These are phyloP conservation scores for Eudemis profundana DNA, from an alignment of 2,888 invertebrate genomes.

Conservation along the genomic window DNA sequence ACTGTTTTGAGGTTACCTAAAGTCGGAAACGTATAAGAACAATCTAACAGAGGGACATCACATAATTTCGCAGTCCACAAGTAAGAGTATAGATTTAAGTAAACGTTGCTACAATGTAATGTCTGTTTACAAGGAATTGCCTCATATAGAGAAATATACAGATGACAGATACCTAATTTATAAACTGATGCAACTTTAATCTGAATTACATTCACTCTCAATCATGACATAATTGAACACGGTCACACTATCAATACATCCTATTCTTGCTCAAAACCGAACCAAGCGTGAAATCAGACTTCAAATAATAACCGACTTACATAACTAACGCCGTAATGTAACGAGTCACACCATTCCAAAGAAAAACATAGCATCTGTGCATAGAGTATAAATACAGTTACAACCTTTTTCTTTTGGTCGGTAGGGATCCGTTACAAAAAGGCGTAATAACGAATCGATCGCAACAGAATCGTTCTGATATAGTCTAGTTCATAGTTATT, in stretches of 20 bases:
- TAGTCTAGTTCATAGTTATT: too few species aligned
- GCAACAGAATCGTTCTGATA: slow-evolving; percentile 54
- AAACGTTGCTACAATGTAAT: too few species aligned
- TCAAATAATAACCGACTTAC: slow-evolving; percentile 59
- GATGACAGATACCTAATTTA: too few species aligned
- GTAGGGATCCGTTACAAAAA: slow-evolving; percentile 54
- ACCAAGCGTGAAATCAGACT: slow-evolving; percentile 75
- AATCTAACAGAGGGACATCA: too few species aligned
- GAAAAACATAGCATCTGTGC: not conserved
- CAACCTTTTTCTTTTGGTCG: slow-evolving; percentile 20
- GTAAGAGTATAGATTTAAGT: too few species aligned
- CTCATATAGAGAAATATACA: too few species aligned
- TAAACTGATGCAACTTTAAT: slow-evolving; percentile 36
- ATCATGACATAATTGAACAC: slow-evolving; percentile 36
- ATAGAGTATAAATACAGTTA: not conserved
- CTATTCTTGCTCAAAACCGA: slow-evolving; percentile 54
- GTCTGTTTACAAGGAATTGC: too few species aligned
- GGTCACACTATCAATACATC: slow-evolving; percentile 50
- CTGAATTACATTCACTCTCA: slow-evolving; percentile 31
- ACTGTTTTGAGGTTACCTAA: too few species aligned
- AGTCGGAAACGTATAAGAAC: too few species aligned
- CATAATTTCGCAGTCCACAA: too few species aligned
- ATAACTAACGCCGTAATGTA: slow-evolving; percentile 53
- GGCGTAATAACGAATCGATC: slow-evolving; percentile 56
- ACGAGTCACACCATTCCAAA: not conserved